Evolutionary conservation across 2,113 vertebrate genomes (phyloP), one percentile per base, ranked within the genome.

Genomic region (Brachypodius melanocephalos): DNA sequence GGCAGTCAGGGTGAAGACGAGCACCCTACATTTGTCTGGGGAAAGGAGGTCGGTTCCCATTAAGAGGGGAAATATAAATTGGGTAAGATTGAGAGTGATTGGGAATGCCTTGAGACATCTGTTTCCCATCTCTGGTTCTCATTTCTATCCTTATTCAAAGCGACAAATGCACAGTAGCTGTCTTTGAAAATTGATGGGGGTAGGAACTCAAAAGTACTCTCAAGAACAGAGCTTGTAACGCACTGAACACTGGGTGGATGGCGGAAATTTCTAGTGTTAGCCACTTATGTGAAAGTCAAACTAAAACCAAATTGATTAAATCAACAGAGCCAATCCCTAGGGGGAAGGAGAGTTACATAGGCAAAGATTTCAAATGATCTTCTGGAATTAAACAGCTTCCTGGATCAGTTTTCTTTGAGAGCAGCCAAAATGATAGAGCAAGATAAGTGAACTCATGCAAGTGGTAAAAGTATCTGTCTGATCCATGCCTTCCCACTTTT

Each of bases 61-160:
- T 71, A 85, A 79, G 54, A 91, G 31, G 46, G n/a, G 63, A 94
- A 91, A 91, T 85, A 94, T 92, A 95, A 91, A 95, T 94, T 83
- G 93, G 90, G 52, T 92, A 76, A 51, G 71, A 86, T 72, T 88
- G 78, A 92, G 88, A 91, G 74, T 85, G 82, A 92, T 80, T 95
- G 71, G 86, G 87, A 96, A 89, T 97, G 92, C 91, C 59, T 71
- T 67, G 57, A 88, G 93, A 96, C 97, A 97, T 97, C 96, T 97
- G 96, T 93, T 96, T 97, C 88, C 80, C 84, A 96, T 97, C 94
- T 96, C 94, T 95, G 89, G 84, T 91, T 97, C 78, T 95, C 89
- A 93, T 97, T 97, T 97, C 93, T 95, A 75, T 76, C 94, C 80
- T 96, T 95, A 97, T 95, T 96, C 92, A 96, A 97, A 97, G 92